Base-by-base conservation (phyloP, 1,140 invertebrate species). In the Pogonomyrmex barbatus region DNA sequence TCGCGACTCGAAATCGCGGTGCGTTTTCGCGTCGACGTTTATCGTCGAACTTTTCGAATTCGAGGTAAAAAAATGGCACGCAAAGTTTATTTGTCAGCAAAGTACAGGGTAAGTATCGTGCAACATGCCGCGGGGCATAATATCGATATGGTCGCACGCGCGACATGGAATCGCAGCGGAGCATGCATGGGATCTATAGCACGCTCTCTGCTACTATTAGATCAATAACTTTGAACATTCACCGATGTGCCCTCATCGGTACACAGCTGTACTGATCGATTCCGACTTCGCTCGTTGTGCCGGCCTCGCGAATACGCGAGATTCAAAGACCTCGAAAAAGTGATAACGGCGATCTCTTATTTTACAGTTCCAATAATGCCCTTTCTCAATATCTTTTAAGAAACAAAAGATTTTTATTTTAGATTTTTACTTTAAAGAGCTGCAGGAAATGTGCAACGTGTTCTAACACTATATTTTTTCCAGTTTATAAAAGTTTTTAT, bases 151-250 rank as follows among this genome's bases (percentile, higher is more conserved):
- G 65, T 70, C 14, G 47, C 47, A 63, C 30, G 45, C 58, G 45
- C 62, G 52, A 39, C 67, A 71, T 71, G 39, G 17, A 78, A 45
- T 24, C 58, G 30, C 76, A 42, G 8, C 60, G 52, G n/a, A 39
- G 10, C 47, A n/a, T 39, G 50, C 12, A 52, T 1, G 42, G 17
- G 56, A 75, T 83, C 68, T 45, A 39, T 39, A 75, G 30, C 54
- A 24, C 12, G 47, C 54, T 45, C 54, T 62, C 42, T n/a, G 17
- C 67, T 70, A 12, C 79, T 42, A 83, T 83, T 75, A 83, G 54
- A 83, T 83, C 68, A 71, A 83, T 83, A 83, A 75, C 68, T 83
- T 83, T 60, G 54, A 83, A 62, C 68, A 47, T 82, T 58, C 67
- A 60, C 54, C 54, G 79, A 62, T 10, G 50, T 10, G 30, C 17